A percentile compares a stretch with the other conserved stretches of the same genome.
Conservation (phyloP, 2,888 invertebrate species). For the Sussaba pulchella region DNA sequence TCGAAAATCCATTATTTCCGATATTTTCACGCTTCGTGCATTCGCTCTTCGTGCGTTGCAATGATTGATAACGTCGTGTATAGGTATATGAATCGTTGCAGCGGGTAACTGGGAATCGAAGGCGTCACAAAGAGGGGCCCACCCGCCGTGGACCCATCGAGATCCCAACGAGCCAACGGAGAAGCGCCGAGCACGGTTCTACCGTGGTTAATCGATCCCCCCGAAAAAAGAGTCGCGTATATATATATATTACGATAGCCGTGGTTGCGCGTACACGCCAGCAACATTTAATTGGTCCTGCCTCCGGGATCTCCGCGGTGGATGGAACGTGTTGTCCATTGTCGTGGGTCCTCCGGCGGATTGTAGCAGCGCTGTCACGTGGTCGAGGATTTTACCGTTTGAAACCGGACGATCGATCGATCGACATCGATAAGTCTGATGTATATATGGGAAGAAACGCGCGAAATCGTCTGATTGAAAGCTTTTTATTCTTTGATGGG, state of each 20-base stretch:
- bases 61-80: neutral
- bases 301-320: constrained; percentile 63
- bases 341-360: constrained; percentile 3
- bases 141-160: constrained; percentile 66
- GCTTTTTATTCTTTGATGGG: no score
- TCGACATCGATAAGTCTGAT: constrained; percentile 10
- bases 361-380: constrained; percentile 12
- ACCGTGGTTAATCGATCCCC: constrained; percentile 25
- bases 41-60: neutral
- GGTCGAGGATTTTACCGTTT: constrained; percentile 14
- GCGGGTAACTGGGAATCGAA: neutral
- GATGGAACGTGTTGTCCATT: constrained; percentile 29
- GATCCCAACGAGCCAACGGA: constrained; percentile 17
- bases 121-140: constrained; percentile 52
- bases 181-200: constrained; percentile 12
- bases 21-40: neutral
- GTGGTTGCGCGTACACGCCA: constrained; percentile 56
- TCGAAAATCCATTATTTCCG: neutral
- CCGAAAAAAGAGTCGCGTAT: constrained; percentile 70
- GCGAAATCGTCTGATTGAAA: no score
- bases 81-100: neutral
- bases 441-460: no score
- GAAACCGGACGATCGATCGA: constrained; percentile 29
- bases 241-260: constrained; percentile 63
- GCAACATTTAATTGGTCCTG: constrained; percentile 73